A percentile compares a stretch with the other conserved stretches of the same genome.
phyloP scores from a whole-genome alignment of 2,888 invertebrate genomes.

The Nasonovia ribisnigri region DNA sequence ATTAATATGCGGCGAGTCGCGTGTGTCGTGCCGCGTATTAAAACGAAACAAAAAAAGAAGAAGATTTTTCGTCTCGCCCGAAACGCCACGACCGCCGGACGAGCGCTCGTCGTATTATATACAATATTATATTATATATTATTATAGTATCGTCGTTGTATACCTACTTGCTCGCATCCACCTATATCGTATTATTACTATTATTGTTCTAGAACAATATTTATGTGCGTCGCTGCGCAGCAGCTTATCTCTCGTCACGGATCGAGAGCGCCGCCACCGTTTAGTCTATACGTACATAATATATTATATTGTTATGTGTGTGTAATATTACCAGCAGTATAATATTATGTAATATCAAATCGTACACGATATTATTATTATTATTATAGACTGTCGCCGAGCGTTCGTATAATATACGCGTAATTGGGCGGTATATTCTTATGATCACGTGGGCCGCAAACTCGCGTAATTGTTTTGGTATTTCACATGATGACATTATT shows the following conservation, averaged over 20 bases:
- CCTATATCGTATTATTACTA: neutral
- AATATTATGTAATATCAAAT: neutral
- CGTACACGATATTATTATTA: neutral
- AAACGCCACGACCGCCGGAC: slow-evolving; percentile 3
- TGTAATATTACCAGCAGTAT: neutral
- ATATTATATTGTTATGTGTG: no score
- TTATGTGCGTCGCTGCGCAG: neutral
- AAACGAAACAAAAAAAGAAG: neutral
- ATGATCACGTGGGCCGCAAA: slow-evolving; percentile 6
- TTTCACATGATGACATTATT: neutral
- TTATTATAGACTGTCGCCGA: neutral
- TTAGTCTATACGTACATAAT: neutral
- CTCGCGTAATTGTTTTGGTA: neutral
- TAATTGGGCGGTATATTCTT: slow-evolving; percentile 24
- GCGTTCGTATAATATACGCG: neutral
- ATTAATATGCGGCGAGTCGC: neutral
- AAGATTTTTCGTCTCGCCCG: neutral
- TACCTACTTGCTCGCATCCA: no score
- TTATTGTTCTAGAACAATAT: neutral
- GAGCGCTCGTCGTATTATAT: neutral
- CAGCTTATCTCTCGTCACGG: neutral
- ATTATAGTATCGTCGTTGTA: neutral
- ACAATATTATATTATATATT: neutral
- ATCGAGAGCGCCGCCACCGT: slow-evolving; percentile 6
- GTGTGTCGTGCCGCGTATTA: neutral